These are phyloP conservation scores for Crematogaster levior DNA, from an alignment of 2,888 invertebrate species.

Conservation along the genomic window DNA sequence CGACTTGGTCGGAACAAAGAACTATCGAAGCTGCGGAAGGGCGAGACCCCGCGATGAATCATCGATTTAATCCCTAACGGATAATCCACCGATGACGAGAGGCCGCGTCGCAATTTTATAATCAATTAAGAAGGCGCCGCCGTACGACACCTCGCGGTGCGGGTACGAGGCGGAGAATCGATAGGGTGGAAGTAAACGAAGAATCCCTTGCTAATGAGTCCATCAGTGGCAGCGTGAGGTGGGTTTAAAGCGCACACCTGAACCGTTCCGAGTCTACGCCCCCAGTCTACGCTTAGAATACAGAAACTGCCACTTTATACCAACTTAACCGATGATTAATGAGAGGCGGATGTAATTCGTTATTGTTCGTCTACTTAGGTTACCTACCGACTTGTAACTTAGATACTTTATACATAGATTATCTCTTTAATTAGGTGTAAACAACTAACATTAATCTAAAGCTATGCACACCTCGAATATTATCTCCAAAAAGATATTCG, in stretches of 20 bases:
- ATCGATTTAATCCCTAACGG: conserved; percentile 47
- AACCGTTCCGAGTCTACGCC: background rate
- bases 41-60: conserved; percentile 33
- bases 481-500: background rate
- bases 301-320: conserved; percentile 33
- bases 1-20: conserved; percentile 42
- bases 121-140: conserved; percentile 64
- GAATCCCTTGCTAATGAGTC: conserved; percentile 65
- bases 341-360: conserved; percentile 11
- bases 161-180: conserved; percentile 26
- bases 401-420: conserved; percentile 4
- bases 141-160: conserved; percentile 27
- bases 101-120: conserved; percentile 60
- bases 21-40: conserved; percentile 7
- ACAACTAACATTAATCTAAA: background rate
- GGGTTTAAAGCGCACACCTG: conserved; percentile 38
- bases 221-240: conserved; percentile 42
- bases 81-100: conserved; percentile 50
- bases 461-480: background rate
- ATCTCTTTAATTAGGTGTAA: conserved; percentile 30
- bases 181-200: conserved; percentile 53
- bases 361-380: conserved; percentile 1
- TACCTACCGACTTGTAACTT: background rate
- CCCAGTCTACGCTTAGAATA: conserved; percentile 3
- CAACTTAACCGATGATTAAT: conserved; percentile 42